Percentiles rank a stretch among this genome's conserved stretches.
Evolutionary conservation across 2,888 invertebrate species (phyloP).

Genomic region (Xiphydria camelus): DNA sequence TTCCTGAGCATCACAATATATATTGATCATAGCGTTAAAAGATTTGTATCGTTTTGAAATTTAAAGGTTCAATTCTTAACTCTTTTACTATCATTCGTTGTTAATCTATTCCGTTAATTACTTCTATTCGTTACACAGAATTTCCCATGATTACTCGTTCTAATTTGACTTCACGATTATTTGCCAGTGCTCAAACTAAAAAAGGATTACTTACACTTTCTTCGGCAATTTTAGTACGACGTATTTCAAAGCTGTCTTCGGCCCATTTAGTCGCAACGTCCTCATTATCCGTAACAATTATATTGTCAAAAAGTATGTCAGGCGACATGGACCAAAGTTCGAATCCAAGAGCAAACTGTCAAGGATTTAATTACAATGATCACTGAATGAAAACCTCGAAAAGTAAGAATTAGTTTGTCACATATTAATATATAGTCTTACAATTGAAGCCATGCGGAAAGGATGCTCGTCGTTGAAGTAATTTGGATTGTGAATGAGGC

Average conservation of each 20-base stretch:
- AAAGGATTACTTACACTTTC: constrained; percentile 71
- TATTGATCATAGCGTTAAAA: constrained; percentile 11
- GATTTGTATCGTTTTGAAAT: background rate
- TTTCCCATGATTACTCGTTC: no score
- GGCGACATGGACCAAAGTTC: constrained; percentile 99
- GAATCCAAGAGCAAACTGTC: constrained; percentile 88
- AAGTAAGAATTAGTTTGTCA: background rate
- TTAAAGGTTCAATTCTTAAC: no score
- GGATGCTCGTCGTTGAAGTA: constrained; percentile 90
- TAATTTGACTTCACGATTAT: background rate
- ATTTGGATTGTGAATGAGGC: constrained; percentile 86
- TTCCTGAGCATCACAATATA: constrained; percentile 53
- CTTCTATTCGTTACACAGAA: no score
- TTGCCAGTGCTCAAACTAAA: constrained; percentile 2
- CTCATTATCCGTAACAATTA: constrained; percentile 85
- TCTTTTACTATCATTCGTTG: no score
- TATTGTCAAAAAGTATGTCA: constrained; percentile 92
- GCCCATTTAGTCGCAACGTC: constrained; percentile 80
- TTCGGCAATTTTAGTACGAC: constrained; percentile 77
- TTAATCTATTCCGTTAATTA: no score
- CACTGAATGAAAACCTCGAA: no score
- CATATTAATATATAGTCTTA: constrained; percentile 69
- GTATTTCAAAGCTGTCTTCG: constrained; percentile 79
- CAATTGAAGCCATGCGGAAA: constrained; percentile 88
- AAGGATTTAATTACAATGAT: constrained; percentile 27